Conservation (phyloP, 2,888 invertebrate species). For the Leptopilina drosophilae region DNA sequence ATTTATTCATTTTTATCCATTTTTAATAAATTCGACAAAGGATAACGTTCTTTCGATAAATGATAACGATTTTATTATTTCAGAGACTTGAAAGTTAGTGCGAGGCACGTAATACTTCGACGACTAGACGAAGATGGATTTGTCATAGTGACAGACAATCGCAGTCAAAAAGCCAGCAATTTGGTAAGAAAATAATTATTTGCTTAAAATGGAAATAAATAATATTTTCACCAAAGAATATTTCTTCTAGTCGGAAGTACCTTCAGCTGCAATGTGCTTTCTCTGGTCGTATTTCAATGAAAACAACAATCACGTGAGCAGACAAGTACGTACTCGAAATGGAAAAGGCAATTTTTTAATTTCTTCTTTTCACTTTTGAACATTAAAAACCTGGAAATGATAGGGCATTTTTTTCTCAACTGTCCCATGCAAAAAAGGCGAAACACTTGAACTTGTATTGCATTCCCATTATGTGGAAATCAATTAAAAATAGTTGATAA, state of each 20-base stretch:
- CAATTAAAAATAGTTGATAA: too few species aligned
- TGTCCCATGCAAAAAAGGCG: too few species aligned
- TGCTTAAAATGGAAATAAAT: background rate
- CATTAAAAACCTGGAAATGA: too few species aligned
- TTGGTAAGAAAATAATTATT: conserved; percentile 72
- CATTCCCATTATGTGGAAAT: too few species aligned
- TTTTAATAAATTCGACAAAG: too few species aligned
- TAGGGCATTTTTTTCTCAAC: too few species aligned
- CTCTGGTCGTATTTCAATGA: conserved; percentile 74
- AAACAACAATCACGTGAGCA: conserved; percentile 59
- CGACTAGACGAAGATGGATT: conserved; percentile 77
- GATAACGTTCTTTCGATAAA: background rate
- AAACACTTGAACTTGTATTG: too few species aligned
- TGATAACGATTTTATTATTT: conserved; percentile 46
- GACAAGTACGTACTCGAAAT: conserved; percentile 65
- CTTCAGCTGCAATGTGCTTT: conserved; percentile 76
- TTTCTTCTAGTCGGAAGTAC: conserved; percentile 74
- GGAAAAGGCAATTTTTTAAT: too few species aligned
- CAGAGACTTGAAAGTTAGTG: conserved; percentile 75
- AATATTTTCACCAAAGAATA: background rate
- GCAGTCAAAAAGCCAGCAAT: conserved; percentile 76
- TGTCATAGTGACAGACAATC: conserved; percentile 77
- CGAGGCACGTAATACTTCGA: conserved; percentile 74
- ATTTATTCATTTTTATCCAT: too few species aligned
- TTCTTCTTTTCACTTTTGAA: too few species aligned